Evolutionary conservation across 1,140 invertebrate species (phyloP).

Genomic region (Eurosta solidaginis): DNA sequence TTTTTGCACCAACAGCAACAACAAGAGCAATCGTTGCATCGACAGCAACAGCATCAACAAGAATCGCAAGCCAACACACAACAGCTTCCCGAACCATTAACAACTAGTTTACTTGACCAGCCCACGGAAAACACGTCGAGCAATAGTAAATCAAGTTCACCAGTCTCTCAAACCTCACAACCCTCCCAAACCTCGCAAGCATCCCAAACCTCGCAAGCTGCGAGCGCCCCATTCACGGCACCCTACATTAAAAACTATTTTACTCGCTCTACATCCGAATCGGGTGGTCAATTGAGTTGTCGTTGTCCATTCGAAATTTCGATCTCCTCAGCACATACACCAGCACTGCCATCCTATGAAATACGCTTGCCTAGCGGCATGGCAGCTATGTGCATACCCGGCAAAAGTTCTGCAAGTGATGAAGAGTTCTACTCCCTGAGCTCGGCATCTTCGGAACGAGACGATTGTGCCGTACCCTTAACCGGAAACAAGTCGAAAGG

Average conservation of each 20-base stretch:
- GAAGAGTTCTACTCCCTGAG: constrained; percentile 12
- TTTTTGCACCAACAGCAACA: not conserved
- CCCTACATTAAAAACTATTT: not conserved
- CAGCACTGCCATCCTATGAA: not conserved
- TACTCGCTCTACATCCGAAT: not conserved
- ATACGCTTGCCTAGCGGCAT: constrained; percentile 1
- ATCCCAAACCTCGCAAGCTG: not conserved
- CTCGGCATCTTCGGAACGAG: not conserved
- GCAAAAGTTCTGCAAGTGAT: not conserved
- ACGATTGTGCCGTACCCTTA: not conserved
- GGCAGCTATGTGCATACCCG: not conserved
- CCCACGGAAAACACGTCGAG: not conserved
- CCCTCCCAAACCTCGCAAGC: too few relatives aligned
- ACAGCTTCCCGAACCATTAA: not conserved
- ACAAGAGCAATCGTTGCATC: not conserved
- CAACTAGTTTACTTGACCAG: not conserved
- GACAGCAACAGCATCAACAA: not conserved
- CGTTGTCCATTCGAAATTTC: not conserved
- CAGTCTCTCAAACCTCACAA: not conserved
- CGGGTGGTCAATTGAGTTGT: not conserved
- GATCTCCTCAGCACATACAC: not conserved
- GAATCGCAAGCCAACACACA: not conserved
- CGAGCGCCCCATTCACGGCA: not conserved
- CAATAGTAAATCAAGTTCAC: not conserved
- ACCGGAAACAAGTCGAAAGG: not conserved